Evolutionary conservation across 2,888 invertebrate species (phyloP).

Genomic region (Digitonthophagus gazella): DNA sequence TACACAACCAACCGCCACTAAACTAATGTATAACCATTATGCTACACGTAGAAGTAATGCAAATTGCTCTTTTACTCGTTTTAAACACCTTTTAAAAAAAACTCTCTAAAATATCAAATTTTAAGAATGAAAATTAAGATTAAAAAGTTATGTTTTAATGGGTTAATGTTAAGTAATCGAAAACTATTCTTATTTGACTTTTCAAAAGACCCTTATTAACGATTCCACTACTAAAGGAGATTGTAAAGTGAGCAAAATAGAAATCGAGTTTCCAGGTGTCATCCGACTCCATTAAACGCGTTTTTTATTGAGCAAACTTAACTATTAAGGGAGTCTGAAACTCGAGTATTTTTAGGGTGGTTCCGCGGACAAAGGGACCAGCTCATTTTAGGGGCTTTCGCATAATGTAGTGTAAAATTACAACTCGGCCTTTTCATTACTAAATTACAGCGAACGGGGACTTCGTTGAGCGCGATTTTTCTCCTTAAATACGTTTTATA

Average conservation of each 20-base stretch:
- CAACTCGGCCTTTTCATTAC: slow-evolving; percentile 43
- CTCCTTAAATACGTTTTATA: slow-evolving; percentile 4
- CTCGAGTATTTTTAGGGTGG: slow-evolving; percentile 43
- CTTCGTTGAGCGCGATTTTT: slow-evolving; percentile 18
- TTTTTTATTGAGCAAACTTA: slow-evolving; percentile 47
- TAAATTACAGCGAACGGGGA: slow-evolving; percentile 37
- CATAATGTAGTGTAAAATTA: slow-evolving; percentile 46
- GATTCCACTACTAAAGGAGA: no score
- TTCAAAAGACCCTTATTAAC: no score
- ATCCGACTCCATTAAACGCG: slow-evolving; percentile 42
- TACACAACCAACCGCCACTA: neutral
- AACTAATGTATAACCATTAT: neutral
- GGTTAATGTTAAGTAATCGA: no score
- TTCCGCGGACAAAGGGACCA: slow-evolving; percentile 41
- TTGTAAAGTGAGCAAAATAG: no score
- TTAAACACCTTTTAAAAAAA: no score
- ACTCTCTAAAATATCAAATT: no score
- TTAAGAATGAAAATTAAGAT: no score
- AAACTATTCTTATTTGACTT: no score
- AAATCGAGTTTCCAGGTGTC: slow-evolving; percentile 36
- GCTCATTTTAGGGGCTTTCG: slow-evolving; percentile 50
- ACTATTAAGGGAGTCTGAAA: slow-evolving; percentile 44
- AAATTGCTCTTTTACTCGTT: neutral
- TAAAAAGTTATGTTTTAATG: no score
- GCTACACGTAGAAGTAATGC: neutral